phyloP scores from a whole-genome alignment of 2,888 invertebrate genomes.

The Orthonychiurus folsomi region DNA sequence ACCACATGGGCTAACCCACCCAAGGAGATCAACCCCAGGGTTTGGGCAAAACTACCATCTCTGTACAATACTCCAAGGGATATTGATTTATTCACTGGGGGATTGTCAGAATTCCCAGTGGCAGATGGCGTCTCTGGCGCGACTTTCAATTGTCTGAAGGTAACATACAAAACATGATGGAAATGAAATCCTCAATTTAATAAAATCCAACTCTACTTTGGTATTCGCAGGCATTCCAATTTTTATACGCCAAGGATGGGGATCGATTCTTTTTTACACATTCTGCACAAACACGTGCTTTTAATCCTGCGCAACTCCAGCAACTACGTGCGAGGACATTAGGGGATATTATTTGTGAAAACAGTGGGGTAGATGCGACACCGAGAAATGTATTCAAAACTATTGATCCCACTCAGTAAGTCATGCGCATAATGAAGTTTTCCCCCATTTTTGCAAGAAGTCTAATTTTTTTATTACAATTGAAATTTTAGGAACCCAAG shows the following conservation, averaged over 20 bases:
- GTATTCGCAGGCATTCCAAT: slow-evolving; percentile 31
- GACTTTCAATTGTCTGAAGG: slow-evolving; percentile 68
- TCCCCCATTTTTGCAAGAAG: background rate
- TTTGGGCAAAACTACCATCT: slow-evolving; percentile 16
- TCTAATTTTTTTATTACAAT: background rate
- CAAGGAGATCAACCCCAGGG: slow-evolving; percentile 12
- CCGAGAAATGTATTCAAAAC: slow-evolving; percentile 27
- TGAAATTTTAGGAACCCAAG: background rate
- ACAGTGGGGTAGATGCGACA: slow-evolving; percentile 24
- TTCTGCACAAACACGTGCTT: slow-evolving; percentile 17
- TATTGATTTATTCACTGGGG: slow-evolving; percentile 75
- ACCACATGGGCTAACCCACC: slow-evolving; percentile 14
- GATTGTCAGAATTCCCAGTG: slow-evolving; percentile 61
- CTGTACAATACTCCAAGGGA: slow-evolving; percentile 47
- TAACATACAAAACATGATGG: background rate
- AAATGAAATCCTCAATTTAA: background rate
- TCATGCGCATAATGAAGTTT: too few relatives aligned
- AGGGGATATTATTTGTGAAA: slow-evolving; percentile 35
- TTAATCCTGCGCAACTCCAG: slow-evolving; percentile 24
- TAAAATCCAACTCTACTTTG: background rate
- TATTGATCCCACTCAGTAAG: background rate
- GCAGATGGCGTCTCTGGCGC: slow-evolving; percentile 72
- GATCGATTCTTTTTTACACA: slow-evolving; percentile 38
- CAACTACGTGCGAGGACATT: slow-evolving; percentile 24
- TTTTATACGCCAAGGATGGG: slow-evolving; percentile 28